Base-by-base conservation (phyloP, 2,888 invertebrate genomes). In the Troides oblongomaculatus region DNA sequence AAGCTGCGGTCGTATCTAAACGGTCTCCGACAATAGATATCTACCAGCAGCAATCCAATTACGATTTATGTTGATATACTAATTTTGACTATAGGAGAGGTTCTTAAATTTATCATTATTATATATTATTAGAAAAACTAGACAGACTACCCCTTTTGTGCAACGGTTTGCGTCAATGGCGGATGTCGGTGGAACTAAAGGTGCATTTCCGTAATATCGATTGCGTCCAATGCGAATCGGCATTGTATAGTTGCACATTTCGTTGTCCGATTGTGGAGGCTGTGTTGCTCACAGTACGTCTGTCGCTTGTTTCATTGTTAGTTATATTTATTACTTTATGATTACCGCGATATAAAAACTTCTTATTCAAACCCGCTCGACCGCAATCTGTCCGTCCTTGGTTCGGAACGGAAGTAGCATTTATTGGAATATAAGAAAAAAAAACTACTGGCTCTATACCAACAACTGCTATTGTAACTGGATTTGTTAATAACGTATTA, bases 161-260 rank as follows among this genome's bases (percentile, higher is more conserved):
- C 82, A 84, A 81, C 80, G 81, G 79, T 81, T 82, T 78, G 79
- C 78, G 74, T 77, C 77, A 76, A 76, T 78, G 76, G 25, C 36
- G 60, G 64, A 25, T 43, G 60, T 60, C 74, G 64, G 70, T 63
- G 58, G 39, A 21, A 66, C 72, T 77, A 72, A 82, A 81, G 83
- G 81, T 82, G 85, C 76, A 80, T 81, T 80, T 81, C 82, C 81
- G 78, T 73, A 66, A 70, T 73, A 71, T 73, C 74, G 72, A 76
- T 74, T 78, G 73, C 75, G 74, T 59, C 63, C 73, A 61, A 60
- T 62, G 61, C 59, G 59, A 71, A 71, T 73, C 71, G 61, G 72
- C 71, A 65, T 71, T 71, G 72, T 71, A 30, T 39, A 36, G 39
- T 72, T 67, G 72, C 76, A 75, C 75, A 76, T 72, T 73, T 69